Percentiles rank a stretch among this genome's conserved stretches.
Conservation (phyloP, 30 jellyfish, hydroid and myxozoan genomes). For the Pelagia noctiluca region DNA sequence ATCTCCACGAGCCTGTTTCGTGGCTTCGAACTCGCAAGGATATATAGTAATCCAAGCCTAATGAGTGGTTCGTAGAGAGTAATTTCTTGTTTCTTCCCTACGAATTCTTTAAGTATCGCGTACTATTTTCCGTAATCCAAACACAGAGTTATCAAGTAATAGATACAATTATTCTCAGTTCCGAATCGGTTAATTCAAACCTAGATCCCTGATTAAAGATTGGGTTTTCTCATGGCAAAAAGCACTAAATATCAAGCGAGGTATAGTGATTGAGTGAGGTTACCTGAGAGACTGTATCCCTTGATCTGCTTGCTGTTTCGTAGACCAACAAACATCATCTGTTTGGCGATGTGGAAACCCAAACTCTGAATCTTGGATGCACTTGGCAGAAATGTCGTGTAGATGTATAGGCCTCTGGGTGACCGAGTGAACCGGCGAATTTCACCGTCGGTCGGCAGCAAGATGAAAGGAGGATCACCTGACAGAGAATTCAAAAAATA, state of each 20-base stretch:
- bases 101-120: not conserved
- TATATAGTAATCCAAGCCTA: no score
- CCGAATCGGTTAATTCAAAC: no score
- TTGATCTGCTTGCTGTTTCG: constrained; percentile 26
- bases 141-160: not conserved
- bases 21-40: no score
- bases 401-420: constrained; percentile 6
- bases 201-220: not conserved
- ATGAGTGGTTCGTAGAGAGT: no score
- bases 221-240: not conserved
- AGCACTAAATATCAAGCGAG: not conserved
- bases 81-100: no score
- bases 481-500: not conserved
- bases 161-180: no score
- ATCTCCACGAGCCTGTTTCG: no score
- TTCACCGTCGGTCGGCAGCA: constrained; percentile 61
- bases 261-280: not conserved
- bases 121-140: not conserved
- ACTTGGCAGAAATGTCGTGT: constrained; percentile 19
- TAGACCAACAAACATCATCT: constrained; percentile 42
- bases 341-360: constrained; percentile 38
- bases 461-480: constrained; percentile 65
- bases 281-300: constrained; percentile 71
- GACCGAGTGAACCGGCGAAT: constrained; percentile 25
- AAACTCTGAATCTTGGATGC: constrained; percentile 15